A percentile compares a stretch with the other conserved stretches of the same genome.
Evolutionary conservation across 2,797 vertebrate species (phyloP).

Genomic region (Kryptopterus vitreolus): DNA sequence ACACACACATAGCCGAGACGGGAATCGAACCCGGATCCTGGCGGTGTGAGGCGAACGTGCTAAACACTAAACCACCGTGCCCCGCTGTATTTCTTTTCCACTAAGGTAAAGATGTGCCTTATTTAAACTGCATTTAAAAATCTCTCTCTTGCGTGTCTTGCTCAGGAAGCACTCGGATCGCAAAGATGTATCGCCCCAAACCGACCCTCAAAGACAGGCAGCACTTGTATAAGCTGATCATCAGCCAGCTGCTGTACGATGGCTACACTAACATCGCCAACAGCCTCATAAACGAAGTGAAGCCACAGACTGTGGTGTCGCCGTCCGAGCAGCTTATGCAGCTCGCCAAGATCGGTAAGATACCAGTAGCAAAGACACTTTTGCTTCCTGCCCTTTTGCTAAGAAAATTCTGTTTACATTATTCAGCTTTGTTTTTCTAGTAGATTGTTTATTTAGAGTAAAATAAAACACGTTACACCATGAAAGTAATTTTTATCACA

Average conservation of each 20-base stretch:
- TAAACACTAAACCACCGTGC: too few species aligned
- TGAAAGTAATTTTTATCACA: too few species aligned
- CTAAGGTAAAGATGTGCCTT: too few species aligned
- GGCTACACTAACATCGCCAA: slow-evolving; percentile 94
- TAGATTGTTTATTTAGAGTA: too few species aligned
- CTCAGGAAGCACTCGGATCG: neutral
- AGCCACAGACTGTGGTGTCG: slow-evolving; percentile 87
- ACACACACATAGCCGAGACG: too few species aligned
- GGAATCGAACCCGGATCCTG: too few species aligned
- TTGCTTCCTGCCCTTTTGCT: neutral
- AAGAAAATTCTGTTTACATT: neutral
- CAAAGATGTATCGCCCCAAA: slow-evolving; percentile 89
- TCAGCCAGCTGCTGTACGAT: slow-evolving; percentile 94
- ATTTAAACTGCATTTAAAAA: neutral
- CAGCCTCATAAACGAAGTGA: slow-evolving; percentile 91
- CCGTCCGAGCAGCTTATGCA: slow-evolving; percentile 97
- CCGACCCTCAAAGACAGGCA: slow-evolving; percentile 94
- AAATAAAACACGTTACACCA: too few species aligned
- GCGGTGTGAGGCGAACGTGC: too few species aligned
- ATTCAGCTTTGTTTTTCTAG: too few species aligned
- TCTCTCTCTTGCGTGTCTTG: neutral
- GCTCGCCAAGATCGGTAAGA: slow-evolving; percentile 90
- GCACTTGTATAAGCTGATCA: slow-evolving; percentile 94
- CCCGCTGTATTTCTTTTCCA: too few species aligned
- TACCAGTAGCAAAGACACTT: neutral